These are phyloP conservation scores for Pseudomyrmex flavicornis DNA, from an alignment of 1,140 invertebrate genomes.

Conservation along the genomic window DNA sequence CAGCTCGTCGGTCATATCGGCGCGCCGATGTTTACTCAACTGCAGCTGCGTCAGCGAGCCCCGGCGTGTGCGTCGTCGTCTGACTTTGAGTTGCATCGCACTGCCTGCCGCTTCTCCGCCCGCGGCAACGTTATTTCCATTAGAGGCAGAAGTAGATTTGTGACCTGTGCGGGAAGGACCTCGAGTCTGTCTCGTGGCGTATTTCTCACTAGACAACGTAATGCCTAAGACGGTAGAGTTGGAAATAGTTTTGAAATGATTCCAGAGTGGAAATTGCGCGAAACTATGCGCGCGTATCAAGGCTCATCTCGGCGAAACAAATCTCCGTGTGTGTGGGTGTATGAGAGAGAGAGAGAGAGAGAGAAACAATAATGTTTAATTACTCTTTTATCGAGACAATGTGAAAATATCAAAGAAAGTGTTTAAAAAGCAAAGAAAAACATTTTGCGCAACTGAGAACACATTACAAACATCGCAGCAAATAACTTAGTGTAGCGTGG, in stretches of 20 bases:
- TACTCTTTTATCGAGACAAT: too few species aligned
- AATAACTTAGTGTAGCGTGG: background rate
- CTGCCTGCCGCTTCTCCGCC: too few species aligned
- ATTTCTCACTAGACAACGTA: background rate
- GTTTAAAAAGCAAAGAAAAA: background rate
- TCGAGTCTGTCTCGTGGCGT: background rate
- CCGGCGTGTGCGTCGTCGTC: slow-evolving; percentile 13
- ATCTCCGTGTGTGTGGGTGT: background rate
- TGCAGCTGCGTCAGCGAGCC: slow-evolving; percentile 65
- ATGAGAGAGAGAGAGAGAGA: too few species aligned
- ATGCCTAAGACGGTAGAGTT: background rate
- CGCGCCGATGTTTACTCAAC: slow-evolving; percentile 71
- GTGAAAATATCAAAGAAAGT: background rate
- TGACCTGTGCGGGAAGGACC: background rate
- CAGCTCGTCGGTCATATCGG: slow-evolving; percentile 53
- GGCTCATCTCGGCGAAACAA: too few species aligned
- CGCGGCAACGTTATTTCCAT: background rate
- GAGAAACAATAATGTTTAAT: too few species aligned
- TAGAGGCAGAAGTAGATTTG: slow-evolving; percentile 5
- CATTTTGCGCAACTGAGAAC: background rate
- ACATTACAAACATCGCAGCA: background rate
- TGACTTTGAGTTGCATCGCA: slow-evolving; percentile 44
- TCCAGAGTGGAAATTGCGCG: background rate
- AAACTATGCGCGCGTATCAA: background rate
- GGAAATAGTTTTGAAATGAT: background rate